Evolutionary conservation across 92 coral and sea anemone species (phyloP).

Genomic region (Palythoa grandiflora): DNA sequence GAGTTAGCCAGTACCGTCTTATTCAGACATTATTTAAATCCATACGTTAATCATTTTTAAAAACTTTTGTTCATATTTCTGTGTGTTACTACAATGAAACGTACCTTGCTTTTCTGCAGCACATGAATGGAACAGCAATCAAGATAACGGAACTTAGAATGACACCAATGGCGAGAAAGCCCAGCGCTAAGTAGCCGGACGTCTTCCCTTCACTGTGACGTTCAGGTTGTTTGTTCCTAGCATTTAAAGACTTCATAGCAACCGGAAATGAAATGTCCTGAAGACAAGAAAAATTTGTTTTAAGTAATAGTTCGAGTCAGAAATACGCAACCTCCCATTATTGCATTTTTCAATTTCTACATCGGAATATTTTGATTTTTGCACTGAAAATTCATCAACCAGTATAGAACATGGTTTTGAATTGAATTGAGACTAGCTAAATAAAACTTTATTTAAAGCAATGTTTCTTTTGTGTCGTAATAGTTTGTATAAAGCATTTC

Average conservation of each 20-base stretch:
- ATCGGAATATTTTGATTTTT: no score
- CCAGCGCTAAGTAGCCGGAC: background rate
- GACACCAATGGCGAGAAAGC: slow-evolving; percentile 33
- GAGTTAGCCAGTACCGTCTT: no score
- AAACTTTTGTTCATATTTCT: background rate
- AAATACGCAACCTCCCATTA: background rate
- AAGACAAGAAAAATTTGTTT: background rate
- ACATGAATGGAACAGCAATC: slow-evolving; percentile 23
- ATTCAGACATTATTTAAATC: no score
- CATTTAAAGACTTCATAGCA: background rate
- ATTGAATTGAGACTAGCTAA: no score
- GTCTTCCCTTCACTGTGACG: background rate
- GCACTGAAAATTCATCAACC: no score
- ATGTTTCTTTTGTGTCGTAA: no score
- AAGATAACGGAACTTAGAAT: slow-evolving; percentile 16
- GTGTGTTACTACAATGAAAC: background rate
- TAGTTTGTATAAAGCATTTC: no score
- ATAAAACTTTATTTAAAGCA: no score
- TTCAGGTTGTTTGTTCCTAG: background rate
- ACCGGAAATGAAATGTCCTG: background rate
- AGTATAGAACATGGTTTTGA: no score
- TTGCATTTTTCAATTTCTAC: no score
- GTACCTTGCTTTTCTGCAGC: slow-evolving; percentile 29
- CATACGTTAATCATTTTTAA: background rate
- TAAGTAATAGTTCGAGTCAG: no score